phyloP scores from a whole-genome alignment of 2,888 invertebrate genomes.

The Apeira syringaria region DNA sequence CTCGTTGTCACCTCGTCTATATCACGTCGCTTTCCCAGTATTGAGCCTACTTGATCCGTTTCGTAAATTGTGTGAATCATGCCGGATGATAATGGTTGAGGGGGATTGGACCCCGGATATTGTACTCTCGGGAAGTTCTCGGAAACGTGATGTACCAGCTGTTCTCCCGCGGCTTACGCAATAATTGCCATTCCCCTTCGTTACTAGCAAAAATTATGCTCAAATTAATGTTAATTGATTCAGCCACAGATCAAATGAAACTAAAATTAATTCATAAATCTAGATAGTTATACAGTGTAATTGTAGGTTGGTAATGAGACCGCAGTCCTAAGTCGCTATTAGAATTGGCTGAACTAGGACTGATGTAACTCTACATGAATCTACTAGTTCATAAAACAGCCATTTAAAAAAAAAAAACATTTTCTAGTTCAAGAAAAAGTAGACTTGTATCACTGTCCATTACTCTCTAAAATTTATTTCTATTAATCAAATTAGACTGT shows the following conservation, averaged over 20 bases:
- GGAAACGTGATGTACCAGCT: slow-evolving; percentile 4
- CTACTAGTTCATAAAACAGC: too few relatives aligned
- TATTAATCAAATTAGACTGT: slow-evolving; percentile 26
- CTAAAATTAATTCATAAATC: too few relatives aligned
- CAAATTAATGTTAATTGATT: too few relatives aligned
- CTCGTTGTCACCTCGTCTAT: slow-evolving; percentile 30
- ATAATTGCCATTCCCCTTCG: background rate
- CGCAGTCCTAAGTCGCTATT: too few relatives aligned
- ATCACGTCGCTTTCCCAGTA: slow-evolving; percentile 34
- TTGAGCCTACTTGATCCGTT: slow-evolving; percentile 44
- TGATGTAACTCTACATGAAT: too few relatives aligned
- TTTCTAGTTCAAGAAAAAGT: too few relatives aligned
- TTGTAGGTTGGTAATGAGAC: too few relatives aligned
- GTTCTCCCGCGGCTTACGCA: slow-evolving; percentile 1
- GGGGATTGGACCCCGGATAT: slow-evolving; percentile 16
- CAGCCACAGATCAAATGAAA: too few relatives aligned
- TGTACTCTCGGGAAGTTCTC: slow-evolving; percentile 16
- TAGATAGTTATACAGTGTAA: too few relatives aligned
- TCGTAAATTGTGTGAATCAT: slow-evolving; percentile 50
- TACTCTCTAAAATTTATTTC: slow-evolving; percentile 8
- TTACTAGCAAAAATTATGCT: too few relatives aligned
- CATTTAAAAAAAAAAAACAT: too few relatives aligned
- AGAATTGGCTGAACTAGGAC: too few relatives aligned
- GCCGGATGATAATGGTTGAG: slow-evolving; percentile 43
- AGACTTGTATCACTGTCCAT: background rate